Base-by-base conservation (phyloP, 2,797 vertebrate species). In the Pangasius sanitwongsei region DNA sequence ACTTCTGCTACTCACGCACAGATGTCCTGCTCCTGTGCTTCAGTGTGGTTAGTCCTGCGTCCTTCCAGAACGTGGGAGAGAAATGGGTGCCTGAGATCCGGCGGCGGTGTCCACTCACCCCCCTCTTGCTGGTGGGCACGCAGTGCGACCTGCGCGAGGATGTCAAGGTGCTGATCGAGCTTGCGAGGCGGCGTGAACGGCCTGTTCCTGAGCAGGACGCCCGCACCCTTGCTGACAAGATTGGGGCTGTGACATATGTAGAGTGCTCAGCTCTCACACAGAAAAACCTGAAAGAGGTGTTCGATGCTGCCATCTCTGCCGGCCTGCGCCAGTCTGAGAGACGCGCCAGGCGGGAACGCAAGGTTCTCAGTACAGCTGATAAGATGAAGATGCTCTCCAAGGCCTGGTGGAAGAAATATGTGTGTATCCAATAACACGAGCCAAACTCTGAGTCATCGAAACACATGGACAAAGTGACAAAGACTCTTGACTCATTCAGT, bases 281-380 rank as follows among this genome's bases (percentile, higher is more conserved):
- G 88, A 97, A 97, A 94, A 97, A 97, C 91, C 95, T 97, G 69
- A 97, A 97, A 94, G 97, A 97, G 91, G 97, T 97, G 90, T 97
- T 97, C 4, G 97, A 97, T 12, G 95, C 94, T 0, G 97, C 97
- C 92, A 97, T 97, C 78, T 92, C 96, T 0, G 95, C 95, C 0
- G 97, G 96, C 41, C 93, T 97, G 84, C 93, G 95, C 41, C 95
- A 96, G n/a, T 94, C 94, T 0, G 97, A 96, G 75, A 90, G 94
- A 18, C 94, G 96, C 13, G 93, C 88, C 1, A 93, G 95, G 50
- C 91, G 95, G 87, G 96, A 97, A 91, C 93, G 95, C 86, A 96
- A 96, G 88, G 96, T 97, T 63, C 95, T 94, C 87, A 95, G 94
- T 92, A 96, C 97, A 0, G 96, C 97, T 0, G 97, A 96, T 92